Base-by-base conservation (phyloP, 2,797 vertebrate genomes). In the Stomatorhinus walkeri region DNA sequence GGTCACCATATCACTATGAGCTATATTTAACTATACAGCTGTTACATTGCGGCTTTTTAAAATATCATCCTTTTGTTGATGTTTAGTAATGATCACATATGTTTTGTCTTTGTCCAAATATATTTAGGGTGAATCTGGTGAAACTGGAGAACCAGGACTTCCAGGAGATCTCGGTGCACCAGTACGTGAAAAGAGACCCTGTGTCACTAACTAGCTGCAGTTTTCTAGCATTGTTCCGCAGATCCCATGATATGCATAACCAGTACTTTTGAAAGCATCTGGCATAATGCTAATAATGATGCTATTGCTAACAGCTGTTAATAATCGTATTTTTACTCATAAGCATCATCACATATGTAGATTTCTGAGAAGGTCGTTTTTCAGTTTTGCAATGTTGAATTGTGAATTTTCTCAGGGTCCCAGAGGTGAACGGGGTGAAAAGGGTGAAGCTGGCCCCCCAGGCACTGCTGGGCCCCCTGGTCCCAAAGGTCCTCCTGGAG, bases 391-490 rank as follows among this genome's bases (percentile, higher is more conserved):
- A 61, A 16, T 79, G n/a, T 84, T 59, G 46, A 24, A 32, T 14
- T 28, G 14, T 9, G 24, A 43, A 6, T 43, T 68, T 90, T 48
- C 79, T 40, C 59, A 99, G 98, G 98, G 98, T 64, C 97, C 94
- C 81, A 98, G 97, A 95, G 98, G 98, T 86, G 98, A 99, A 90
- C 95, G 97, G 68, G 98, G 98, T 2, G 98, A 99, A 94, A 99
- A 99, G 88, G 98, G 98, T 5, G 98, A 99, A 92, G 95, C 97
- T 0, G 98, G 98, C n/a, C 94, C 93, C 14, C 92, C 98, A 7
- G 98, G 98, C 92, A 94, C 97, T 87, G 97, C 97, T 9, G 98
- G 98, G 9, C 97, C 98, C 46, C 96, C 98, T 3, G 98, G 98
- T 85, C 95, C 96, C 90, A 97, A 98, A 94, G 98, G 98, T 54